Evolutionary conservation across 2,888 invertebrate genomes (phyloP), one percentile per base, ranked within the genome.

Genomic region (Netelia fuscicornis): DNA sequence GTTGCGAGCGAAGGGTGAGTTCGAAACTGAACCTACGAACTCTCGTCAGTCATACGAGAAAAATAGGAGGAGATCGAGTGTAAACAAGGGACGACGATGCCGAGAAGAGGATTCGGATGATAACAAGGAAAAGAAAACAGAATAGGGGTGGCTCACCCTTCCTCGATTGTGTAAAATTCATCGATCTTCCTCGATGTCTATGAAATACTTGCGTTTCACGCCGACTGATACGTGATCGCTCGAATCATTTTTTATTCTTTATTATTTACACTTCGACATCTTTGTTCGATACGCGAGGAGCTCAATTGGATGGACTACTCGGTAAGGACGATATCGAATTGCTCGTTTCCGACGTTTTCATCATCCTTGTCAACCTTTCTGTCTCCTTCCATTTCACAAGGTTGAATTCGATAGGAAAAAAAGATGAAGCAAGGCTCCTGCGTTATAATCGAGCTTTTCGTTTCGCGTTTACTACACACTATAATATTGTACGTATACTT

Each of bases 91-190:
- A 25, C 13, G 65, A 70, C 13, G 13, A 68, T 74, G 52, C 64
- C 30, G 20, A 67, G 44, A 42, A 37, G 48, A 56, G 56, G 67
- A 37, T 52, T 71, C 65, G 70, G 48, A 58, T n/a, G 76, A 80
- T 44, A 54, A 54, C 75, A 60, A 20, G 17, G 10, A 30, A 30
- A 37, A 74, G 20, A 60, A 54, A 52, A 76, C 48, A 13, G 30
- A 13, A 48, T 30, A 52, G 68, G 65, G 75, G 42, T 37, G 17
- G 17, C 42, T 52, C 17, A 1, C 25, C 42, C 44, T 62, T 58
- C 37, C 37, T 37, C 75, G 17, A 56, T 37, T 75, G 71, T 71
- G 64, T 5, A 10, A 81, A 62, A 54, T 64, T 44, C 37, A 83
- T 78, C 60, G 67, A 78, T 79, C 74, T 62, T 74, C 68, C 42